Conservation (phyloP, 2,113 vertebrate genomes). For the Rhea pennata region DNA sequence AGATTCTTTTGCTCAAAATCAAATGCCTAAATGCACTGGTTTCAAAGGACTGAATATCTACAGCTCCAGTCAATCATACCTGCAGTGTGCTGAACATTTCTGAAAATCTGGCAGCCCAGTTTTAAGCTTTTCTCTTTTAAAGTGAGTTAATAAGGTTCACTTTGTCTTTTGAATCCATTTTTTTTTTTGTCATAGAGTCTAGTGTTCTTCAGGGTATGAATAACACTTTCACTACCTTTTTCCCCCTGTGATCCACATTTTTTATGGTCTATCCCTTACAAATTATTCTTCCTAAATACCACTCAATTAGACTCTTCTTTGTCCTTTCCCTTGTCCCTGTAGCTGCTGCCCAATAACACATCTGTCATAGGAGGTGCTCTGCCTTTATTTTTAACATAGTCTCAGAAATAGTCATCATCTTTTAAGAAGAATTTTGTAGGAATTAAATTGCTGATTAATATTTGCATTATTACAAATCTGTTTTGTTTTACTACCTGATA, state of each 20-base stretch:
- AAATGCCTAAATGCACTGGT: not conserved
- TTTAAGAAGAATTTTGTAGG: not conserved
- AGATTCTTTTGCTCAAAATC: not conserved
- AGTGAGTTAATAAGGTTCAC: not conserved
- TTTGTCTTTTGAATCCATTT: not conserved
- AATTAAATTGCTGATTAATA: not conserved
- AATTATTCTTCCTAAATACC: not conserved
- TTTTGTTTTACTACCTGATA: not conserved
- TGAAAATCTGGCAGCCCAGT: not conserved
- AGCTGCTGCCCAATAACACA: not conserved
- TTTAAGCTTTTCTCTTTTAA: not conserved
- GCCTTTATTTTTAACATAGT: not conserved
- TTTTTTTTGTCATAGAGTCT: not conserved
- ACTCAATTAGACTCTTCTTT: not conserved
- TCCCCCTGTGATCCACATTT: not conserved
- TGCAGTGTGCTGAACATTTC: not conserved
- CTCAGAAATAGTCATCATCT: not conserved
- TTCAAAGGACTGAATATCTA: not conserved
- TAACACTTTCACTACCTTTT: not conserved
- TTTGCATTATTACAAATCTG: not conserved
- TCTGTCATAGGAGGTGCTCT: not conserved
- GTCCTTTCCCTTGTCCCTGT: not conserved
- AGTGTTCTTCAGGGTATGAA: not conserved
- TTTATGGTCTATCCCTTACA: not conserved
- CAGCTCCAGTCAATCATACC: not conserved